Base-by-base conservation (phyloP, 2,888 invertebrate genomes). In the Adelognathus sp. region DNA sequence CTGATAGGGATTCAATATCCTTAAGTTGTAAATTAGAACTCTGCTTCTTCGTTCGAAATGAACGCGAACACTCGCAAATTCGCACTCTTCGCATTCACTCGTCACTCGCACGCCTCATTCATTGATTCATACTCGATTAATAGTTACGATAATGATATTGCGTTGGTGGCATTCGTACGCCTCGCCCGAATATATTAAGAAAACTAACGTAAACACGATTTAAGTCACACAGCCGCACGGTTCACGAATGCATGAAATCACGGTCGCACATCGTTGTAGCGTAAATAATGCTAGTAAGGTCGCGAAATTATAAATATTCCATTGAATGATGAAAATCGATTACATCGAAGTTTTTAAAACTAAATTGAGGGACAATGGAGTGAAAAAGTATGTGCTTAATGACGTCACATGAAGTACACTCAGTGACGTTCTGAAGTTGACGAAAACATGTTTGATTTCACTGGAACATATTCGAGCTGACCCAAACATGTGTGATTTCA, bases 181-280 rank as follows among this genome's bases (percentile, higher is more conserved):
- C 50, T n/a, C 14, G 11, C 18, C 11, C 27, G 3, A 21, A 24
- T 27, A 61, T n/a, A n/a, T n/a, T n/a, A 54, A 66, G 21, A 56
- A 16, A 73, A 60, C 18, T 18, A 39, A 14, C 9, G 21, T 56
- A 66, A 70, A 82, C 61, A 70, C 54, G 46, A 44, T 84, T 89
- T 88, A 88, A 89, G 87, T 88, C 86, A 84, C 88, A 85, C 85
- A 87, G 88, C 88, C 88, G 88, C 88, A 85, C 75, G 85, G 85
- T 84, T 81, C 77, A 81, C 78, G 77, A 76, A 74, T 83, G 79
- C 77, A 83, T 77, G 71, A 76, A 76, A 64, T 72, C 52, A 66
- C 61, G 31, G 61, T 73, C 44, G n/a, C 63, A 27, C n/a, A 16
- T 76, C 61, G 44, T 69, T 41, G 33, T 58, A 52, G 27, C n/a